Conservation (phyloP, 2,797 vertebrate genomes). For the Yasuhikotakia modesta region DNA sequence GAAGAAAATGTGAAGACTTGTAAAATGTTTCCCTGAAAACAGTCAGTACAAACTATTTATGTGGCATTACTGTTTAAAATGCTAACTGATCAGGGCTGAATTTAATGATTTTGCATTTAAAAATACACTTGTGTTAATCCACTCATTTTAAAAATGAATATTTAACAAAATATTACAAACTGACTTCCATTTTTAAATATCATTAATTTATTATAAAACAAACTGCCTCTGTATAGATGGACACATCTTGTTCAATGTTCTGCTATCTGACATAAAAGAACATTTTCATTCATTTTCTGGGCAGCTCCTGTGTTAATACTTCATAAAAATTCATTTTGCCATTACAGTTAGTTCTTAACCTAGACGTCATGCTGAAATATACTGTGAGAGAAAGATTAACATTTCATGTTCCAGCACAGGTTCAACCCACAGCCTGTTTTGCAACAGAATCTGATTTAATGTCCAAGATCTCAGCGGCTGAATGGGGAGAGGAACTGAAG, state of each 20-base stretch:
- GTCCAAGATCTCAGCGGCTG: background rate
- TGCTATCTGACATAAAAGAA: conserved; percentile 6
- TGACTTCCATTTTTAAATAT: too few relatives aligned
- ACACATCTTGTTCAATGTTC: background rate
- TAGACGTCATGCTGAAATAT: background rate
- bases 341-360: background rate
- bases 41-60: background rate
- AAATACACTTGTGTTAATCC: background rate
- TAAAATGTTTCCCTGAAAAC: background rate
- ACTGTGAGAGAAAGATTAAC: background rate
- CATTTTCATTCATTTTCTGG: background rate
- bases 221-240: background rate
- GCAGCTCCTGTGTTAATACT: background rate
- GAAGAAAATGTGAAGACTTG: conserved; percentile 5
- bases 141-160: background rate
- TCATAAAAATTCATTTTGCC: background rate
- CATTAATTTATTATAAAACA: background rate
- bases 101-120: background rate
- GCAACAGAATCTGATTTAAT: background rate
- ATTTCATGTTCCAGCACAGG: background rate
- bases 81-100: background rate
- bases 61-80: background rate
- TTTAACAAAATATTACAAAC: background rate
- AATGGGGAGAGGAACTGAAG: background rate
- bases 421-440: background rate